Evolutionary conservation across 2,113 vertebrate genomes (phyloP), one percentile per base, ranked within the genome.

Genomic region (Nycticryphes semicollaris): DNA sequence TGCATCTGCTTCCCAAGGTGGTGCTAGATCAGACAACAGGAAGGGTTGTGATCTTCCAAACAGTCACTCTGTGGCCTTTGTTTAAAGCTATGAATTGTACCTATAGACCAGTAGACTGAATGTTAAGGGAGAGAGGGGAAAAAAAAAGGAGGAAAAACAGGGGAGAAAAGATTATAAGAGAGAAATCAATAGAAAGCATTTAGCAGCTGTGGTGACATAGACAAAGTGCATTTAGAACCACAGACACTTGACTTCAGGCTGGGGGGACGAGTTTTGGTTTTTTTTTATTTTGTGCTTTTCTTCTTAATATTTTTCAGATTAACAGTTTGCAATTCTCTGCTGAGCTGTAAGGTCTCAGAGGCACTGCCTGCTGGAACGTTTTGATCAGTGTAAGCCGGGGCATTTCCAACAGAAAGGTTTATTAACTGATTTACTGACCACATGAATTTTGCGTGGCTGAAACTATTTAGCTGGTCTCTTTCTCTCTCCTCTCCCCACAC

Each of bases 381-480:
- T 96, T 95, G 96, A 96, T 97, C 96, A 91, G 72, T 16, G 81
- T 66, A 57, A 95, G 87, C 75, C 2, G 0, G 64, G 89, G 89
- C 88, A 94, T 96, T 98, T 96, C 94, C 95, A 95, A 73, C 69
- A 90, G 96, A 95, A 93, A 95, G 83, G 90, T 97, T 97, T 97
- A 96, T 96, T 94, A 94, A 95, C 91, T 95, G 95, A 97, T 97
- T 97, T 96, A 97, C 89, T 94, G 84, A 86, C 89, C 92, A 70
- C 93, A 86, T 95, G 94, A 87, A 93, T 96, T 96, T 91, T 92
- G 82, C 7, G 2, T 93, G 67, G 93, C 80, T 39, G 31, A 74
- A 97, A 94, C 91, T 86, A 57, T 95, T 96, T 89, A 94, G 68
- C 57, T 69, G 84, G 62, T 73, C 80, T 87, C 95, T 88, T 89